These are phyloP conservation scores for Galago senegalensis DNA, from an alignment of 2,797 vertebrate species.

Conservation along the genomic window DNA sequence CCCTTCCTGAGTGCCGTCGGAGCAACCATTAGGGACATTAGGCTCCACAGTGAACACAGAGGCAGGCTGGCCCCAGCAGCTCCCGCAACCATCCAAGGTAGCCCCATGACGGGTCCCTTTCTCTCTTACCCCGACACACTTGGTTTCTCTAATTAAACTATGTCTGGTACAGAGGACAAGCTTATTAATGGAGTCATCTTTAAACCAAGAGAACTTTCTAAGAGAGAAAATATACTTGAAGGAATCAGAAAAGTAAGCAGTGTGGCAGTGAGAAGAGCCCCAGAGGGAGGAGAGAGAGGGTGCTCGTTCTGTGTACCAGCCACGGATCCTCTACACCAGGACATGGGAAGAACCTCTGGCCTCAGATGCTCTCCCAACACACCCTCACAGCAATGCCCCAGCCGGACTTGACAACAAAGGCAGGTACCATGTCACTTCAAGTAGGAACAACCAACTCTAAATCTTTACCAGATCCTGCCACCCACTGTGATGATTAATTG, in stretches of 20 bases:
- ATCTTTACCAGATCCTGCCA: background rate
- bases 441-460: background rate
- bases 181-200: background rate
- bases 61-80: background rate
- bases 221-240: background rate
- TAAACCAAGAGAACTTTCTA: background rate
- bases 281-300: background rate
- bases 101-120: background rate
- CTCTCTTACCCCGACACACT: background rate
- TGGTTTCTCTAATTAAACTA: background rate
- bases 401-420: background rate
- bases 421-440: background rate
- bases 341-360: background rate
- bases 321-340: background rate
- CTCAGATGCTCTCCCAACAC: background rate
- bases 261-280: background rate
- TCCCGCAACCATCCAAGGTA: background rate
- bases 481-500: background rate
- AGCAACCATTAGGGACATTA: no score
- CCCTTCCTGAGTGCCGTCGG: background rate
- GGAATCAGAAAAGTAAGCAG: background rate
- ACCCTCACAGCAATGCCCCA: background rate
- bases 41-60: background rate
- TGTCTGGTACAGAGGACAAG: background rate
- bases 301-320: fast-evolving